Evolutionary conservation across 2,113 vertebrate species (phyloP).

Genomic region (Alectura lathami): DNA sequence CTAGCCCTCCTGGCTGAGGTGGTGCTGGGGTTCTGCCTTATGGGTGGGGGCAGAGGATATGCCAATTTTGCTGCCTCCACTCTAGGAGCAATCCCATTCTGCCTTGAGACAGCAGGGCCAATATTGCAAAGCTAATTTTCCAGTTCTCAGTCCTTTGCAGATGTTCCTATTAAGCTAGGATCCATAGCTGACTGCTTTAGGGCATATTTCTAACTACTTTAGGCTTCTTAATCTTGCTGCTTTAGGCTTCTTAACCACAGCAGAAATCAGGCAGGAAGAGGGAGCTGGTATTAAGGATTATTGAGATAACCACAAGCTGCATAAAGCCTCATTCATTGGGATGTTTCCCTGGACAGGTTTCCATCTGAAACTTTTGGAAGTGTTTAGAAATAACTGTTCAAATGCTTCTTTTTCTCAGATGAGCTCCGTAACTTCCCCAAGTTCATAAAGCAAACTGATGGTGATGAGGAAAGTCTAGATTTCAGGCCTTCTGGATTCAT

Average conservation of each 20-base stretch:
- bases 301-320: conserved; percentile 44
- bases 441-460: neutral
- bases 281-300: conserved; percentile 55
- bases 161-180: conserved; percentile 41
- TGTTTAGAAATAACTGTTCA: conserved; percentile 1
- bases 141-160: conserved; percentile 27
- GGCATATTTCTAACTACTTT: conserved; percentile 41
- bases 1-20: neutral
- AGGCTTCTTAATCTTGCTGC: conserved; percentile 53
- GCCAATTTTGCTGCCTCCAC: neutral
- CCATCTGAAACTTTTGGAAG: conserved; percentile 33
- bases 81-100: neutral
- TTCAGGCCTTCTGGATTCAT: neutral
- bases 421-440: neutral
- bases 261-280: conserved; percentile 42
- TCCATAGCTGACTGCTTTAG: conserved; percentile 42
- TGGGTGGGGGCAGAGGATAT: neutral
- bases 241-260: conserved; percentile 58
- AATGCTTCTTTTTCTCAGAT: neutral
- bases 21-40: neutral
- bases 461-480: neutral
- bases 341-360: conserved; percentile 33
- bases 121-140: conserved; percentile 36
- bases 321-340: conserved; percentile 2
- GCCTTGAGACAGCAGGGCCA: conserved; percentile 1